Percentiles rank a stretch among this genome's conserved stretches.
Conservation (phyloP, 2,113 vertebrate genomes). For the Cinclus cinclus region DNA sequence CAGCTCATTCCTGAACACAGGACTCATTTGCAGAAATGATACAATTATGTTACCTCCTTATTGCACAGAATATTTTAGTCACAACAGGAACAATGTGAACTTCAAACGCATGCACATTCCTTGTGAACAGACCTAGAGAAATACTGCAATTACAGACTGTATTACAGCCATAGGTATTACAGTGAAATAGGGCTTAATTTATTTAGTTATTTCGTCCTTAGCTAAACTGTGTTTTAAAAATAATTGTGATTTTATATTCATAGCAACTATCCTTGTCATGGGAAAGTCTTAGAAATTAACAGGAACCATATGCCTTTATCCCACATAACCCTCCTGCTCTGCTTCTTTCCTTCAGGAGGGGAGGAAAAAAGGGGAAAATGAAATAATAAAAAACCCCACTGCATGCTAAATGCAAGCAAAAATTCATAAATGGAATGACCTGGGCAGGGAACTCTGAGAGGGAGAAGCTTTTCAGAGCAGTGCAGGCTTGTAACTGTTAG, state of each 20-base stretch:
- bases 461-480: not conserved
- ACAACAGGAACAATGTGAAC: not conserved
- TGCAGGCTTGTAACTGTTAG: not conserved
- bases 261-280: not conserved
- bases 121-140: not conserved
- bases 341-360: not conserved
- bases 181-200: not conserved
- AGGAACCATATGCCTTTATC: not conserved
- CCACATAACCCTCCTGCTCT: not conserved
- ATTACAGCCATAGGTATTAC: not conserved
- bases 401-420: not conserved
- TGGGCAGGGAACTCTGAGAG: not conserved
- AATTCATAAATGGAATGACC: not conserved
- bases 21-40: not conserved
- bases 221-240: not conserved
- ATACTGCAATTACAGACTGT: not conserved
- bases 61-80: not conserved
- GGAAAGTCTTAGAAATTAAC: not conserved
- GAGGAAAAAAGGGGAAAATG: not conserved
- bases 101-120: not conserved
- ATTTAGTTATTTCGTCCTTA: not conserved
- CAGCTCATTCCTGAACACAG: not conserved
- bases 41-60: not conserved
- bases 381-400: fast-evolving
- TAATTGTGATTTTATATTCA: not conserved